These are phyloP conservation scores for Henricia sp. DNA, from an alignment of 53 echinoderm and acorn worm genomes.

Conservation along the genomic window DNA sequence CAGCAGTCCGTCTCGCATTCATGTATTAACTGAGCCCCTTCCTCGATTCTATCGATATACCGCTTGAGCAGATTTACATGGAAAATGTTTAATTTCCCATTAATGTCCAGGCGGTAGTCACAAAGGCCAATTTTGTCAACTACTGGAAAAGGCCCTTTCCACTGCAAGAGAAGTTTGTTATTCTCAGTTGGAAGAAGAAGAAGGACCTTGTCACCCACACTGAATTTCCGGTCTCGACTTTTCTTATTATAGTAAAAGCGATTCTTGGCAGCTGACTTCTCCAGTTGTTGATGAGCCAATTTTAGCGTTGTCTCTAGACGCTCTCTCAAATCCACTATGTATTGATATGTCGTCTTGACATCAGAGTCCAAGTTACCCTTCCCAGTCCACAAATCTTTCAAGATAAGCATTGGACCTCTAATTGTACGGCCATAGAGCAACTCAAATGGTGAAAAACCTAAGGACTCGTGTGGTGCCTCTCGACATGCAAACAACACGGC, in stretches of 20 bases:
- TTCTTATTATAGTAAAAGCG: conserved; percentile 57
- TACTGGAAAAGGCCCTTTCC: conserved; percentile 71
- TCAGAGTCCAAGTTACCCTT: conserved; percentile 5
- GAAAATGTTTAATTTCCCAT: conserved; percentile 39
- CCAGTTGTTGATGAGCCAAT: conserved; percentile 31
- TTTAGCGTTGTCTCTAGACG: conserved; percentile 58
- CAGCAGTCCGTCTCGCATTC: not conserved
- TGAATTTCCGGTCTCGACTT: conserved; percentile 29
- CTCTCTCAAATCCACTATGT: conserved; percentile 53
- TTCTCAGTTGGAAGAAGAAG: conserved; percentile 59
- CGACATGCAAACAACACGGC: conserved; percentile 57
- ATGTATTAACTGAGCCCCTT: not conserved
- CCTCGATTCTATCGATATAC: conserved; percentile 48
- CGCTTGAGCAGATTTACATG: conserved; percentile 60
- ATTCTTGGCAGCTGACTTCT: not conserved
- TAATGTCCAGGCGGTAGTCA: conserved; percentile 61
- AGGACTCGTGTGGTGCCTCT: conserved; percentile 58
- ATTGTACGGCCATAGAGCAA: conserved; percentile 61
- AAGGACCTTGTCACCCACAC: conserved; percentile 49
- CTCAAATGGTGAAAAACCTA: conserved; percentile 70
- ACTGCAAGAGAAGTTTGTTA: conserved; percentile 62
- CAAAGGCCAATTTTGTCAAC: conserved; percentile 18
- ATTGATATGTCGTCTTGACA: conserved; percentile 52
- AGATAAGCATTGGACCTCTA: conserved; percentile 63
- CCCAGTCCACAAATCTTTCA: conserved; percentile 54